phyloP scores from a whole-genome alignment of 2,113 vertebrate genomes.

The Puntigrus tetrazona region DNA sequence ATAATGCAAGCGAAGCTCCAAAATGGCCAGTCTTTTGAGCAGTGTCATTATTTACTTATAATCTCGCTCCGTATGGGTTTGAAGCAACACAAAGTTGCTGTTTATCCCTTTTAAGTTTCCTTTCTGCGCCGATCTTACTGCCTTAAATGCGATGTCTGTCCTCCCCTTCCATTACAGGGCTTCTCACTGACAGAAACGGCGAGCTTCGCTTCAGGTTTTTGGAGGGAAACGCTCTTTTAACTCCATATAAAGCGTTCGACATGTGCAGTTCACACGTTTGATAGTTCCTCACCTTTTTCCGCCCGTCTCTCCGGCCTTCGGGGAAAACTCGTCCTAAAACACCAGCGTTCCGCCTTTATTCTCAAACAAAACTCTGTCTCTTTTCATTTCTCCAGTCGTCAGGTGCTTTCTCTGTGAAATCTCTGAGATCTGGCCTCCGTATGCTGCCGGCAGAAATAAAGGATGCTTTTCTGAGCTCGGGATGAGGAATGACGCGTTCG shows the following conservation, averaged over 20 bases:
- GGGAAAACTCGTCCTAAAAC: constrained; percentile 25
- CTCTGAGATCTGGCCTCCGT: constrained; percentile 11
- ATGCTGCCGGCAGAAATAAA: constrained; percentile 22
- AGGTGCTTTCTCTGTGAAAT: not conserved
- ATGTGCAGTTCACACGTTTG: constrained; percentile 28
- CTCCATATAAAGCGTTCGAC: constrained; percentile 19
- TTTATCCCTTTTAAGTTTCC: not conserved
- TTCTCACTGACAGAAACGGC: constrained; percentile 24
- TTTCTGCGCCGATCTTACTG: not conserved
- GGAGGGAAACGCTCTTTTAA: constrained; percentile 42
- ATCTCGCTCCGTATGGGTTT: not conserved
- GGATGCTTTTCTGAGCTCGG: constrained; percentile 5
- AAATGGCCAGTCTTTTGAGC: not conserved
- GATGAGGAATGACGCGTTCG: constrained; percentile 7
- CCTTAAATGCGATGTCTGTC: not conserved
- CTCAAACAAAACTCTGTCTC: not conserved
- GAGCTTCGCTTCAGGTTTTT: constrained; percentile 23
- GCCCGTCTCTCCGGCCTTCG: constrained; percentile 18
- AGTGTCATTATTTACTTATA: not conserved
- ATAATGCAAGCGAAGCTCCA: not conserved
- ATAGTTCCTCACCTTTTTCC: constrained; percentile 10
- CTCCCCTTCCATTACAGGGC: not conserved
- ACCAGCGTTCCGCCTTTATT: constrained; percentile 1
- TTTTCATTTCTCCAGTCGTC: not conserved
- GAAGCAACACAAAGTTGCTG: not conserved